A percentile compares a stretch with the other conserved stretches of the same genome.
Evolutionary conservation across 2,888 invertebrate genomes (phyloP).

Genomic region (Lagria hirta): DNA sequence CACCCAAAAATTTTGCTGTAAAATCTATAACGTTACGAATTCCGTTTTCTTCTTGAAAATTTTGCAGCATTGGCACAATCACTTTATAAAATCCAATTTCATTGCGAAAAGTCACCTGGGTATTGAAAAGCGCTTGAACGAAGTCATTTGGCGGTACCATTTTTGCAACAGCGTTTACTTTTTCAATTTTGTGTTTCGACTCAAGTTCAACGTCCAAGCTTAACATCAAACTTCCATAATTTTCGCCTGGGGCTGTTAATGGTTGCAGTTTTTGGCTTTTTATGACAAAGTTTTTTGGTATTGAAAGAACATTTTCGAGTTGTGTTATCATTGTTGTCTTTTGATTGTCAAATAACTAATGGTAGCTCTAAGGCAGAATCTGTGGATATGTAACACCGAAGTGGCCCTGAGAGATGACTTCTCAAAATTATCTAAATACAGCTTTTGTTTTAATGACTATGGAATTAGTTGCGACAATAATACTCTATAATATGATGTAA

Average conservation of each 20-base stretch:
- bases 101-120: conserved; percentile 21
- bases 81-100: conserved; percentile 25
- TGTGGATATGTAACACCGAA: too few relatives aligned
- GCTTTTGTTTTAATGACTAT: too few relatives aligned
- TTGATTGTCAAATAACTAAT: neutral
- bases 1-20: conserved; percentile 23
- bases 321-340: too few relatives aligned
- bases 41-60: conserved; percentile 18
- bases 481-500: too few relatives aligned
- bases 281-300: conserved; percentile 36
- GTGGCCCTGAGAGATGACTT: too few relatives aligned
- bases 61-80: conserved; percentile 16
- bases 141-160: conserved; percentile 20
- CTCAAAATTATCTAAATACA: too few relatives aligned
- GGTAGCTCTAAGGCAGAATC: too few relatives aligned
- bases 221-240: conserved; percentile 60
- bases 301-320: conserved; percentile 8
- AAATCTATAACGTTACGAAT: conserved; percentile 18
- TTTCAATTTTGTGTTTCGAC: conserved; percentile 4
- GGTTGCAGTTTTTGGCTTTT: conserved; percentile 43
- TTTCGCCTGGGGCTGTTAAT: conserved; percentile 59
- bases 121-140: conserved; percentile 21
- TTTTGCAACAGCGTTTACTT: conserved; percentile 25
- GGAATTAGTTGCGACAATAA: too few relatives aligned
- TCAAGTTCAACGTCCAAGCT: conserved; percentile 2